These are phyloP conservation scores for Enteromius paludinosus DNA, from an alignment of 2,797 vertebrate genomes.

Conservation along the genomic window DNA sequence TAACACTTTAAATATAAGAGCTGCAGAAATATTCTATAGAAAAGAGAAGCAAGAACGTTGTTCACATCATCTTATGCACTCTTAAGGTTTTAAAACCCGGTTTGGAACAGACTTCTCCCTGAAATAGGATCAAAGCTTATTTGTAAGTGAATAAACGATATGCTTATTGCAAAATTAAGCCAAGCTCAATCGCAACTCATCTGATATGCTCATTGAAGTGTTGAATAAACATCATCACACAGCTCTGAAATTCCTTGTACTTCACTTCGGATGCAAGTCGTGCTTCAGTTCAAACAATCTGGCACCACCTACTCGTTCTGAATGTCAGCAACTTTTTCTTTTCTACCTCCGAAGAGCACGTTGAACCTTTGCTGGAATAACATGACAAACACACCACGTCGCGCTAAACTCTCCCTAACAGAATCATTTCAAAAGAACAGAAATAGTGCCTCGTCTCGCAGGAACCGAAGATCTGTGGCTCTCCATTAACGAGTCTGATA, in stretches of 20 bases:
- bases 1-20: no score
- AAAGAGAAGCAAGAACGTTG: neutral
- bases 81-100: neutral
- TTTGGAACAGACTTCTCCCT: neutral
- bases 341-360: neutral
- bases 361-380: neutral
- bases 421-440: conserved; percentile 17
- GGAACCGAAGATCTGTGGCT: conserved; percentile 5
- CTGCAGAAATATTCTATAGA: neutral
- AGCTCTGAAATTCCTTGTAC: neutral
- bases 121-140: conserved; percentile 20
- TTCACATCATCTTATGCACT: neutral
- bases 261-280: neutral
- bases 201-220: conserved; percentile 18
- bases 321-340: conserved; percentile 34
- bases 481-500: conserved; percentile 35
- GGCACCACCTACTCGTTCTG: conserved; percentile 9
- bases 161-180: conserved; percentile 17
- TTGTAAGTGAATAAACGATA: neutral
- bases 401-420: conserved; percentile 11
- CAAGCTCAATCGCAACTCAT: conserved; percentile 1
- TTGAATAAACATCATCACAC: conserved; percentile 7
- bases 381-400: conserved; percentile 13
- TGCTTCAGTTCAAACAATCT: conserved; percentile 15
- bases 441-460: conserved; percentile 12